Base-by-base conservation (phyloP, 2,888 invertebrate genomes). In the Ptilodon capucinus region DNA sequence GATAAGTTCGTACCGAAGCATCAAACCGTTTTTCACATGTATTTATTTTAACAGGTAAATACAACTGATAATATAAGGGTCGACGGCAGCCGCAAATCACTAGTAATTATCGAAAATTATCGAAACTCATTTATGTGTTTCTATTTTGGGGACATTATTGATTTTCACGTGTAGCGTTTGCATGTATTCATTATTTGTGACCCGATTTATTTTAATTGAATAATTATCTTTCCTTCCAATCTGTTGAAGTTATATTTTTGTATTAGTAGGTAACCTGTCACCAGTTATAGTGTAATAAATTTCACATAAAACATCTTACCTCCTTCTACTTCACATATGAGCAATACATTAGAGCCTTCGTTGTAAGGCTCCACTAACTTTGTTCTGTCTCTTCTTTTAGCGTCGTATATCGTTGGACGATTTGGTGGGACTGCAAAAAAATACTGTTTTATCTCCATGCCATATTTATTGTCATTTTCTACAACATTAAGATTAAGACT, bases 291-390 rank as follows among this genome's bases (percentile, higher is more conserved):
- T 30, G 35, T 21, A 28, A 38, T 34, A 32, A 36, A 42, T n/a
- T n/a, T n/a, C n/a, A n/a, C n/a, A n/a, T n/a, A 11, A 8, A 11
- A 28, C 1, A 21, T 56, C 76, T 73, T 92, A 95, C 97, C 97
- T 86, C 96, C 96, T 65, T 93, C 93, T 9, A 96, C 96, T 92
- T 96, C 96, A 76, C 97, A 97, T 72, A 95, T 93, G 59, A 97
- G 93, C 70, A 94, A 92, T 42, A 97, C 95, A 75, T 96, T 95
- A 54, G 94, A 94, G 28, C 97, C 97, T 86, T 97, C 97, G 79
- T 96, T 97, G 86, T 96, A 97, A 18, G 95, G 95, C 78, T 96
- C 95, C 64, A 96, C 93, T 62, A 95, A 87, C 77, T 94, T 94
- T 61, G 95, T 93, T 73, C 94, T 92, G 75, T 96, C 96, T 79